Evolutionary conservation across 1,140 invertebrate genomes (phyloP).

Genomic region (Hycleus cichorii): DNA sequence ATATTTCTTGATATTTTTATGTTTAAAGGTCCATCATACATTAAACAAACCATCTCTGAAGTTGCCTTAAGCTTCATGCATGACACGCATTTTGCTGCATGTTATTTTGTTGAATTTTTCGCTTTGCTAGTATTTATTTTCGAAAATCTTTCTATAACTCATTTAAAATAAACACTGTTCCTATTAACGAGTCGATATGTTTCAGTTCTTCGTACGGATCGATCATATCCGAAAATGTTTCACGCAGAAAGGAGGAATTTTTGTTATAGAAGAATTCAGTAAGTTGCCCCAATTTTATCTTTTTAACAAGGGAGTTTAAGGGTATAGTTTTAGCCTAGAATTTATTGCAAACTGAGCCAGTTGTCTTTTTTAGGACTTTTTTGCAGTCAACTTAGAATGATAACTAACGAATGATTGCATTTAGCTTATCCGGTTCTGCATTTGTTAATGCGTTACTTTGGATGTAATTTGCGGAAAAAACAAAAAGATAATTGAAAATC

Average conservation of each 20-base stretch:
- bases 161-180: neutral
- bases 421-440: no score
- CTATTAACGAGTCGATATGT: conserved; percentile 36
- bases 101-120: conserved; percentile 9
- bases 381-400: no score
- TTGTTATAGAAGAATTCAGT: conserved; percentile 99
- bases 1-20: conserved; percentile 7
- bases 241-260: conserved; percentile 96
- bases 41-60: conserved; percentile 45
- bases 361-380: no score
- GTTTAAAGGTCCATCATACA: conserved; percentile 32
- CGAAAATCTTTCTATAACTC: neutral
- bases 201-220: conserved; percentile 98
- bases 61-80: conserved; percentile 42
- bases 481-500: no score
- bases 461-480: no score
- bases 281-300: conserved; percentile 48
- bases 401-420: no score
- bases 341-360: no score
- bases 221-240: conserved; percentile 99
- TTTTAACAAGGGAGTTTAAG: no score
- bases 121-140: conserved; percentile 11
- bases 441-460: no score
- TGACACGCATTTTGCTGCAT: conserved; percentile 24
- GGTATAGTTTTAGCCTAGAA: no score